These are phyloP conservation scores for Neoaliturus tenellus DNA, from an alignment of 2,888 invertebrate genomes.

Conservation along the genomic window DNA sequence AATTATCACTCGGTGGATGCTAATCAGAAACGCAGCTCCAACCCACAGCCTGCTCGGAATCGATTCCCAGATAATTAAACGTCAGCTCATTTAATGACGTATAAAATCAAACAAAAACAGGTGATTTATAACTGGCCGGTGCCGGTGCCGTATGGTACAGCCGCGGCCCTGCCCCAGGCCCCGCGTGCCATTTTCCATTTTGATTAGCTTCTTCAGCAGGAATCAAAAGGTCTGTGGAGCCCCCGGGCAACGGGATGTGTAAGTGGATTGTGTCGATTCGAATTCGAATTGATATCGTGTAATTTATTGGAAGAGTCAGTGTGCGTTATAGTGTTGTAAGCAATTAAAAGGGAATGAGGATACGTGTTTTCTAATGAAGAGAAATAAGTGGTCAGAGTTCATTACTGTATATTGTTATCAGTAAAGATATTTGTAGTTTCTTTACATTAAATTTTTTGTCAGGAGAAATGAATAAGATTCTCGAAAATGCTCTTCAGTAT, in stretches of 20 bases:
- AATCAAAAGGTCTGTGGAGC: slow-evolving; percentile 28
- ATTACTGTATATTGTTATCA: no score
- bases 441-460: no score
- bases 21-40: slow-evolving; percentile 23
- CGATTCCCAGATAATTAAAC: slow-evolving; percentile 34
- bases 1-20: slow-evolving; percentile 16
- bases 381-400: no score
- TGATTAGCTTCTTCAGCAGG: slow-evolving; percentile 36
- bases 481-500: no score
- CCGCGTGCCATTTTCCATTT: slow-evolving; percentile 10
- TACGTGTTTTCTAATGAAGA: no score
- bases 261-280: no score
- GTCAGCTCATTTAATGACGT: slow-evolving; percentile 33
- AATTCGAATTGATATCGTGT: no score
- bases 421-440: no score
- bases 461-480: no score
- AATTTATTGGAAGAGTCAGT: no score
- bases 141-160: slow-evolving; percentile 20
- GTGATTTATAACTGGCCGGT: slow-evolving; percentile 17
- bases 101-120: slow-evolving; percentile 29
- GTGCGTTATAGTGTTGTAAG: no score
- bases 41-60: neutral
- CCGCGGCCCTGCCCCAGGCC: neutral
- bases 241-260: neutral
- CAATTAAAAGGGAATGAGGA: no score